phyloP scores from a whole-genome alignment of 2,888 invertebrate species.

The Drosophila sordidapex region DNA sequence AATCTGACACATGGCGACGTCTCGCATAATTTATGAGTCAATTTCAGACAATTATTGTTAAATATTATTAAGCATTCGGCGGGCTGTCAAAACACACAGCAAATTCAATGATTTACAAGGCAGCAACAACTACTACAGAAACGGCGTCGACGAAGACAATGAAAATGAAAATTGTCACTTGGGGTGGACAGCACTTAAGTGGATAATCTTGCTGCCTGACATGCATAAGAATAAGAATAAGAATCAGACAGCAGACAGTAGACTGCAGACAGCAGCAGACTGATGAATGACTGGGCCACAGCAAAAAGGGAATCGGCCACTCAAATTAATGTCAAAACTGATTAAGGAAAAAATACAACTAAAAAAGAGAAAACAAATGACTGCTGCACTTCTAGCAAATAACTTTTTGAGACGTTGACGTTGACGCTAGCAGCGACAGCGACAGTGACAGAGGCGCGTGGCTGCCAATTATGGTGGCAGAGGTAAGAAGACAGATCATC shows the following conservation, averaged over 20 bases:
- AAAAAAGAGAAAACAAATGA: conserved; percentile 6
- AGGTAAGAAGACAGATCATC: conserved; percentile 31
- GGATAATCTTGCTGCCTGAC: conserved; percentile 78
- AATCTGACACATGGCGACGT: conserved; percentile 73
- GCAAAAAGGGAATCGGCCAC: conserved; percentile 70
- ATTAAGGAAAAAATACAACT: conserved; percentile 58
- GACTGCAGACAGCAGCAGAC: conserved; percentile 12
- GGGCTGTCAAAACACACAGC: conserved; percentile 81
- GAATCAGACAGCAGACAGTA: conserved; percentile 25
- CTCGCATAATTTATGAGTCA: conserved; percentile 82
- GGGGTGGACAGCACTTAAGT: conserved; percentile 71
- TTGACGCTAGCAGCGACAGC: conserved; percentile 7
- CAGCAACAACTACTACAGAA: conserved; percentile 23
- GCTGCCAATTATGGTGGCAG: conserved; percentile 71
- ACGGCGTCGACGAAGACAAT: conserved; percentile 29
- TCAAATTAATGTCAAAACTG: conserved; percentile 83
- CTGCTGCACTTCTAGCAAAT: conserved; percentile 39
- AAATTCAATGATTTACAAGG: conserved; percentile 78
- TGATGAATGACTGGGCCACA: conserved; percentile 50
- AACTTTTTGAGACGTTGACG: conserved; percentile 2
- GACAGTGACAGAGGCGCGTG: conserved; percentile 62
- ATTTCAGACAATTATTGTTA: conserved; percentile 83
- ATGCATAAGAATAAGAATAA: conserved; percentile 58
- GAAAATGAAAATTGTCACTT: conserved; percentile 74
- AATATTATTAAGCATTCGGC: conserved; percentile 83